phyloP scores from a whole-genome alignment of 2,888 invertebrate species.

The Euplexia lucipara region DNA sequence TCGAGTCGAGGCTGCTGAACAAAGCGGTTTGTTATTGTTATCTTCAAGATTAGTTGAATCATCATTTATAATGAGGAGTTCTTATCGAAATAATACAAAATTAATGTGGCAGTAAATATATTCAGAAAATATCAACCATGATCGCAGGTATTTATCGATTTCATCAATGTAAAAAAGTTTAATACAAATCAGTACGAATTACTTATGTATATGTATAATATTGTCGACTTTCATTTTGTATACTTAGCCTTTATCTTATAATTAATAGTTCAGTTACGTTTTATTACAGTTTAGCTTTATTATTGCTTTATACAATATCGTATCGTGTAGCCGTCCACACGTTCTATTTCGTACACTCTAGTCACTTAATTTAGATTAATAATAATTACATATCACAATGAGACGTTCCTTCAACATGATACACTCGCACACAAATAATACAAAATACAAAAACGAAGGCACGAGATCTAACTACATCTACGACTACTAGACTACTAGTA shows the following conservation, averaged over 20 bases:
- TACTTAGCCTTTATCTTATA: slow-evolving; percentile 83
- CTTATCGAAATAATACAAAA: slow-evolving; percentile 75
- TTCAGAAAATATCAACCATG: slow-evolving; percentile 90
- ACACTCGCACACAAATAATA: slow-evolving; percentile 87
- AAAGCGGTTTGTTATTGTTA: slow-evolving; percentile 65
- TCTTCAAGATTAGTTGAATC: slow-evolving; percentile 60
- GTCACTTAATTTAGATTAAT: slow-evolving; percentile 90
- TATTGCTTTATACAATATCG: slow-evolving; percentile 90
- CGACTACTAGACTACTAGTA: slow-evolving; percentile 86
- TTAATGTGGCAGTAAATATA: slow-evolving; percentile 89
- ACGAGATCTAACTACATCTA: slow-evolving; percentile 89
- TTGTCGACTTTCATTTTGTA: slow-evolving; percentile 84
- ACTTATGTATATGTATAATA: slow-evolving; percentile 76
- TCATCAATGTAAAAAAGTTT: slow-evolving; percentile 86
- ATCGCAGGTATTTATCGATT: slow-evolving; percentile 79
- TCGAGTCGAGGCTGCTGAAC: slow-evolving; percentile 37
- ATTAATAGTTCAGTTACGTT: slow-evolving; percentile 80
- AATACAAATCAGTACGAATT: slow-evolving; percentile 81
- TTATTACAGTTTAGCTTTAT: slow-evolving; percentile 69
- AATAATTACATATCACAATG: slow-evolving; percentile 91
- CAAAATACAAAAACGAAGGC: slow-evolving; percentile 88
- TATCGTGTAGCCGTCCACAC: slow-evolving; percentile 86
- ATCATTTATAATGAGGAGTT: slow-evolving; percentile 59
- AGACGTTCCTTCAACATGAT: slow-evolving; percentile 88
- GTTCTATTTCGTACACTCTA: slow-evolving; percentile 86